Evolutionary conservation across 37 sponge, comb jelly and placozoan genomes (phyloP), one percentile per base, ranked within the genome.

Genomic region (Chondrosia reniformis): DNA sequence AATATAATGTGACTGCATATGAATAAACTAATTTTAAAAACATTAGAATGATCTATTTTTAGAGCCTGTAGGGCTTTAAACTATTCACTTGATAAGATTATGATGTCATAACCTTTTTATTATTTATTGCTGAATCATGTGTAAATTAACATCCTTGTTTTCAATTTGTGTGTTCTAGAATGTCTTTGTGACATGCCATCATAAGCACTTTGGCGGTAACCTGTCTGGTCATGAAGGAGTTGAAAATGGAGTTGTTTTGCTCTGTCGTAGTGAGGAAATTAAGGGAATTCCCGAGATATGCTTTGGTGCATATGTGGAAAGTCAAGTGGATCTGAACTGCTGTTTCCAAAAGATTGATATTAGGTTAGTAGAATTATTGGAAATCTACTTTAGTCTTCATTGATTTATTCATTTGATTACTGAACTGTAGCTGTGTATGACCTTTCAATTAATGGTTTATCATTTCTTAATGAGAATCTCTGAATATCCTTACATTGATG

Each of bases 241-340:
- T 3, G 42, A 2, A 41, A 69, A 36, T 24, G n/a, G 39, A 25
- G 72, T 44, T 19, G 41, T 69, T 19, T 40, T 69, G 43, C 41
- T 69, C 25, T 69, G 72, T 40, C 72, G 72, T 21, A 69, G 72
- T 40, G 72, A 69, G 43, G 72, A 69, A 41, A 39, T 69, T 44
- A 69, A 69, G 24, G 72, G 72, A 25, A 37, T 69, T 2, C 72
- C 72, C 2, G 72, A 69, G 72, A 69, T 69, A 3, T 69, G 72
- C 43, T 38, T 41, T 37, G 72, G 72, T 2, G 41, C 41, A 3
- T 69, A 69, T 69, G 72, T 38, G 1, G 72, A 69, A 44, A 69
- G 72, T 44, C 4, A 25, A 21, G 15, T 25, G 24, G 72, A 69
- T 44, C 1, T 69, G 44, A 30, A 69, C 37, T 69, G 72, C 36